Conservation (phyloP, 2,113 vertebrate species). For the Rousettus leschenaultii region DNA sequence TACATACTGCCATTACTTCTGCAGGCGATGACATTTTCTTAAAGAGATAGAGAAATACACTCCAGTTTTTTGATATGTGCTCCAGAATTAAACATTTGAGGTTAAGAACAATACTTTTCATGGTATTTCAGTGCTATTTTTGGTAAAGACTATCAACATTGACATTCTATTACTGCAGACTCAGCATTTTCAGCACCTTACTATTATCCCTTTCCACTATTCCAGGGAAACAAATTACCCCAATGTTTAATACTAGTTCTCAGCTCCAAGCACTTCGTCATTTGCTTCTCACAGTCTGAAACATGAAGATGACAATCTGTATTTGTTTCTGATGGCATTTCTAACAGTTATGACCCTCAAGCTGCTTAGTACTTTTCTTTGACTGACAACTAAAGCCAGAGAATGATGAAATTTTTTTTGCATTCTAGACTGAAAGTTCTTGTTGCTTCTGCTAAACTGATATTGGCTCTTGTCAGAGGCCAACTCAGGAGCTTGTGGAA, state of each 20-base stretch:
- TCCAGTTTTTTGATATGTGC: neutral
- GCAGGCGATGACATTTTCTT: neutral
- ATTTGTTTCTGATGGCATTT: neutral
- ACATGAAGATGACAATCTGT: neutral
- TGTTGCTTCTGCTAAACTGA: neutral
- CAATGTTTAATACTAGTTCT: neutral
- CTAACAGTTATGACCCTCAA: neutral
- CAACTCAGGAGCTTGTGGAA: neutral
- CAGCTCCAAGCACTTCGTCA: neutral
- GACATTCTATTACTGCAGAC: slow-evolving; percentile 1
- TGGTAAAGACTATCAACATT: neutral
- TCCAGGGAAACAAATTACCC: neutral
- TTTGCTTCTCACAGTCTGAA: neutral
- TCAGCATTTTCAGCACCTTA: neutral
- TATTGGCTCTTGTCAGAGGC: slow-evolving; percentile 5
- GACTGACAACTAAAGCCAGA: neutral
- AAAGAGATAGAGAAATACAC: neutral
- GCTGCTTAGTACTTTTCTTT: neutral
- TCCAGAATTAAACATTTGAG: neutral
- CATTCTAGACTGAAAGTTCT: neutral
- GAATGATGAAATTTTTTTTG: neutral
- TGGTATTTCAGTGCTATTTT: neutral
- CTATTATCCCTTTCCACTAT: neutral
- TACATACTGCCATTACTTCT: neutral
- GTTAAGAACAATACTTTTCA: neutral